phyloP scores from a whole-genome alignment of 2,888 invertebrate species.

The Dexiosoma caninum region DNA sequence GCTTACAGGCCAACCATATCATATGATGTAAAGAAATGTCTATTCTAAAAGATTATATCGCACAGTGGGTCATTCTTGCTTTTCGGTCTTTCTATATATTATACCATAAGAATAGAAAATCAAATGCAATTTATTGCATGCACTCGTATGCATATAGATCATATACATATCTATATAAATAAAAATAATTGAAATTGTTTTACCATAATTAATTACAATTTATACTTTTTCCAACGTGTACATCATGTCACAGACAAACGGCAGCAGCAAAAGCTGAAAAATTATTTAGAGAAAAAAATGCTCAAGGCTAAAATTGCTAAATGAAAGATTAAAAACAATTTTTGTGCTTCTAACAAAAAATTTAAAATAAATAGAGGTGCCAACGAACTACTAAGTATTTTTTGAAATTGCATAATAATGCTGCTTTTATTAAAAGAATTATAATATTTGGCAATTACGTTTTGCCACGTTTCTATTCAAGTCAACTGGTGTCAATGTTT shows the following conservation, averaged over 20 bases:
- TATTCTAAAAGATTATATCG: no score
- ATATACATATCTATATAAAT: no score
- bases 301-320: slow-evolving; percentile 34
- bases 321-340: neutral
- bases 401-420: slow-evolving; percentile 18
- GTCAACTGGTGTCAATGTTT: slow-evolving; percentile 48
- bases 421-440: slow-evolving; percentile 3
- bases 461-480: slow-evolving; percentile 21
- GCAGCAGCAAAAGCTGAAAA: slow-evolving; percentile 2
- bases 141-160: no score
- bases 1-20: no score
- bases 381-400: slow-evolving; percentile 21
- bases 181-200: slow-evolving; percentile 26
- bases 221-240: slow-evolving; percentile 9
- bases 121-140: no score
- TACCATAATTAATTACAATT: slow-evolving; percentile 49
- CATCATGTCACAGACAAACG: slow-evolving; percentile 2
- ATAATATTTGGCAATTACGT: slow-evolving; percentile 7
- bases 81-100: no score
- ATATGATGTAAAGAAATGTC: no score
- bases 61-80: no score
- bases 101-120: no score
- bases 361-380: slow-evolving; percentile 11
- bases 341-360: neutral
- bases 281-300: neutral